Conservation (phyloP, 1,140 invertebrate genomes). For the Leptonema lineaticorne region DNA sequence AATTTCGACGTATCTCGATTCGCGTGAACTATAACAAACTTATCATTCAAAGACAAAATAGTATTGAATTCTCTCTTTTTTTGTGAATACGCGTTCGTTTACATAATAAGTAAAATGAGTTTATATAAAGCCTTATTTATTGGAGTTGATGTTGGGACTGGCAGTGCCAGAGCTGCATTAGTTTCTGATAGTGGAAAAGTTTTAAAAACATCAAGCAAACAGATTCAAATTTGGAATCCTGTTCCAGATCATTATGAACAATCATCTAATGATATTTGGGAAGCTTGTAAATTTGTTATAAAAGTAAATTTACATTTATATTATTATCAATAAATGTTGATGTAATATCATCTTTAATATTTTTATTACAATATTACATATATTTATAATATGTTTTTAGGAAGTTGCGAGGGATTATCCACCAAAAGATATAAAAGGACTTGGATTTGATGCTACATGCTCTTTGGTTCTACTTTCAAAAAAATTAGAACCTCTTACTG, state of each 20-base stretch:
- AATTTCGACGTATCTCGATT: not conserved
- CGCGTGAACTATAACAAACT: not conserved
- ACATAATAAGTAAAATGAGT: slow-evolving; percentile 20
- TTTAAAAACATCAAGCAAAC: slow-evolving; percentile 60
- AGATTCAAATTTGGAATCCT: slow-evolving; percentile 78
- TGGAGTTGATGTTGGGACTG: slow-evolving; percentile 93
- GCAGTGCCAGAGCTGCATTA: slow-evolving; percentile 82
- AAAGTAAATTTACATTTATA: slow-evolving; percentile 57
- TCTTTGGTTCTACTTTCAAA: slow-evolving; percentile 82
- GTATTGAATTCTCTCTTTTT: not conserved
- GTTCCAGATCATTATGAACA: slow-evolving; percentile 83
- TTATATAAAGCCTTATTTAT: slow-evolving; percentile 64
- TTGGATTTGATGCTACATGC: slow-evolving; percentile 96
- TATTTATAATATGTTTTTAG: slow-evolving; percentile 22
- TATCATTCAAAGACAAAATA: not conserved
- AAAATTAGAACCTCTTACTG: slow-evolving; percentile 69
- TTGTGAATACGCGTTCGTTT: not conserved
- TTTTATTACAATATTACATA: no score
- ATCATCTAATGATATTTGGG: slow-evolving; percentile 91
- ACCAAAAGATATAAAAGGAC: slow-evolving; percentile 66
- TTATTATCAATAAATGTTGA: not conserved
- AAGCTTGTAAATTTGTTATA: slow-evolving; percentile 65
- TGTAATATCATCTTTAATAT: not conserved
- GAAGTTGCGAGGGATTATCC: slow-evolving; percentile 24
- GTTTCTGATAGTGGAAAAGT: slow-evolving; percentile 69